Conservation (phyloP, 2,888 invertebrate species). For the Hecatera dysodea region DNA sequence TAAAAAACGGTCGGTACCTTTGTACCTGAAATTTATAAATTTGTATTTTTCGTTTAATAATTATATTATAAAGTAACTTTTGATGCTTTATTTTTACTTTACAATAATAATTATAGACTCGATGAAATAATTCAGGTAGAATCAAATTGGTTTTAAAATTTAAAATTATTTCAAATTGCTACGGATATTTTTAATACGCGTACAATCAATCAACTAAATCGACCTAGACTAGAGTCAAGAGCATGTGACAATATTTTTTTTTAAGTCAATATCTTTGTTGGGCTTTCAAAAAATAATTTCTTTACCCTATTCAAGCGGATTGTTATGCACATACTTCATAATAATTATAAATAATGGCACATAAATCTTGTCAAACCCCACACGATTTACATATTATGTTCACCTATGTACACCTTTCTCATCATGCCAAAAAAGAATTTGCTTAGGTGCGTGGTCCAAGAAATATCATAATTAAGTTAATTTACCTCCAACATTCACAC, state of each 20-base stretch:
- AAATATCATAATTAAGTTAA: too few species aligned
- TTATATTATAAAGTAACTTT: slow-evolving; percentile 3
- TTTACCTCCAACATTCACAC: too few species aligned
- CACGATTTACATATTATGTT: neutral
- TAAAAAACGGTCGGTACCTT: slow-evolving; percentile 16
- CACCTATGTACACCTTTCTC: too few species aligned
- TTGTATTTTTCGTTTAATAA: slow-evolving; percentile 4
- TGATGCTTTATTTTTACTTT: neutral
- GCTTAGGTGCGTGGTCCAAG: too few species aligned
- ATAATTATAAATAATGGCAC: slow-evolving; percentile 24
- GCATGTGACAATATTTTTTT: too few species aligned
- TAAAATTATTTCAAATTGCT: neutral
- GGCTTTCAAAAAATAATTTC: neutral
- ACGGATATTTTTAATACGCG: neutral
- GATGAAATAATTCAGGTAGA: neutral
- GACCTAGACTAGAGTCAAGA: too few species aligned
- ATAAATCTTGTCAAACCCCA: slow-evolving; percentile 3
- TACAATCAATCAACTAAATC: slow-evolving; percentile 12
- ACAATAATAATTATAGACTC: neutral
- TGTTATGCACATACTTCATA: neutral
- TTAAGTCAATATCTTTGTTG: too few species aligned
- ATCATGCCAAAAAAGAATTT: too few species aligned
- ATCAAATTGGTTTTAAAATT: neutral
- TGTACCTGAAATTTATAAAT: slow-evolving; percentile 2
- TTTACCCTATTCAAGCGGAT: slow-evolving; percentile 9